These are phyloP conservation scores for Pontoporia blainvillei DNA, from an alignment of 2,113 vertebrate genomes.

Conservation along the genomic window DNA sequence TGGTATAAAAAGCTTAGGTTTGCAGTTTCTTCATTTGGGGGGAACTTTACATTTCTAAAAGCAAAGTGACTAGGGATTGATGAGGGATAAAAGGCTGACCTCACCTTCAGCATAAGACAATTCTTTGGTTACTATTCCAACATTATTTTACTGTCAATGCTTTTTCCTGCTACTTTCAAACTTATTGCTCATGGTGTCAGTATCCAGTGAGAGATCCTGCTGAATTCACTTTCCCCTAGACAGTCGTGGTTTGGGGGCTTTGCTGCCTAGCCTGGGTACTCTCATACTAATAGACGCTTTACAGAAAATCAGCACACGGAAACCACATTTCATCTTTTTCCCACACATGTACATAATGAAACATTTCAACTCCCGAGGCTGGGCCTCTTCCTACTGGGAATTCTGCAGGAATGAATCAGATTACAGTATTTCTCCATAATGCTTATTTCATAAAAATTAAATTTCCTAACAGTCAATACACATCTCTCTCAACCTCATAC, in stretches of 20 bases:
- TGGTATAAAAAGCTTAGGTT: constrained; percentile 61
- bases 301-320: constrained; percentile 47
- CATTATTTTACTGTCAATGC: neutral
- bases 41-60: constrained; percentile 47
- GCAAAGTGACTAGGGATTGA: neutral
- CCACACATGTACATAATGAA: constrained; percentile 53
- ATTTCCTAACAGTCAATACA: constrained; percentile 64
- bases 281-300: constrained; percentile 39
- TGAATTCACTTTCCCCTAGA: neutral
- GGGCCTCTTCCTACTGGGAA: constrained; percentile 28
- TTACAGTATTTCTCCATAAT: constrained; percentile 63
- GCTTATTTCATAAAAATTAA: constrained; percentile 65
- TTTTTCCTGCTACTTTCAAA: constrained; percentile 32
- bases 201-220: neutral
- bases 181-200: neutral
- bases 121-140: constrained; percentile 5
- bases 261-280: constrained; percentile 3
- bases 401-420: constrained; percentile 61
- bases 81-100: neutral
- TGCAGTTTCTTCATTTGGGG: constrained; percentile 53
- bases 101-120: neutral
- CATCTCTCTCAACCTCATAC: constrained; percentile 36
- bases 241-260: neutral
- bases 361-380: constrained; percentile 50
- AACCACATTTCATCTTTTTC: constrained; percentile 58